Percentiles rank a stretch among this genome's conserved stretches.
These are phyloP conservation scores for Plebejus argus DNA, from an alignment of 2,888 invertebrate species.

Conservation along the genomic window DNA sequence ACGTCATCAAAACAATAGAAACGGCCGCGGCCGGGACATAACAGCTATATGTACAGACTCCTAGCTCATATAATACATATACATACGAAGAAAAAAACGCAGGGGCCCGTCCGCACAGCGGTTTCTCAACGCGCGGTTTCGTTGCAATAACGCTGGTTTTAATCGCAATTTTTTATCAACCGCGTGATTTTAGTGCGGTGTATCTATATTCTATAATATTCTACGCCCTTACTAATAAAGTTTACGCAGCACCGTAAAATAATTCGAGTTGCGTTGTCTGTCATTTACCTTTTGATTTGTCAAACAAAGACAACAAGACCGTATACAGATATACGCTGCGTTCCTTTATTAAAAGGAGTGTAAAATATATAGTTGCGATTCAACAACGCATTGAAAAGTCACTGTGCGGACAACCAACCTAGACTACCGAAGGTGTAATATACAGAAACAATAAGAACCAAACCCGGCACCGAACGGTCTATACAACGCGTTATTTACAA, in stretches of 20 bases:
- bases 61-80: constrained; percentile 76
- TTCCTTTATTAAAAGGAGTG: background rate
- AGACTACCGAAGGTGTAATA: constrained; percentile 79
- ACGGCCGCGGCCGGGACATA: constrained; percentile 64
- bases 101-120: constrained; percentile 4
- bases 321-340: background rate
- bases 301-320: background rate
- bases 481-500: constrained; percentile 75
- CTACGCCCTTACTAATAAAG: background rate
- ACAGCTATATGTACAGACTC: constrained; percentile 79
- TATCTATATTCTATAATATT: background rate
- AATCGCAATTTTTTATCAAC: background rate
- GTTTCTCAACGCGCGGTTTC: background rate
- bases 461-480: constrained; percentile 45
- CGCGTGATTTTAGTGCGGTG: background rate
- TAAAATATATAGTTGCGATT: background rate
- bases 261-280: background rate
- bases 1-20: constrained; percentile 59
- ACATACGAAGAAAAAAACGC: constrained; percentile 73
- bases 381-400: background rate
- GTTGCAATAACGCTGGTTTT: background rate
- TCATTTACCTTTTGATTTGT: background rate
- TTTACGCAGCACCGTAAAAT: background rate
- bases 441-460: constrained; percentile 46
- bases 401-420: constrained; percentile 52